Evolutionary conservation across 1,140 invertebrate species (phyloP), one percentile per base, ranked within the genome.

Genomic region (Drosophila jambulina): DNA sequence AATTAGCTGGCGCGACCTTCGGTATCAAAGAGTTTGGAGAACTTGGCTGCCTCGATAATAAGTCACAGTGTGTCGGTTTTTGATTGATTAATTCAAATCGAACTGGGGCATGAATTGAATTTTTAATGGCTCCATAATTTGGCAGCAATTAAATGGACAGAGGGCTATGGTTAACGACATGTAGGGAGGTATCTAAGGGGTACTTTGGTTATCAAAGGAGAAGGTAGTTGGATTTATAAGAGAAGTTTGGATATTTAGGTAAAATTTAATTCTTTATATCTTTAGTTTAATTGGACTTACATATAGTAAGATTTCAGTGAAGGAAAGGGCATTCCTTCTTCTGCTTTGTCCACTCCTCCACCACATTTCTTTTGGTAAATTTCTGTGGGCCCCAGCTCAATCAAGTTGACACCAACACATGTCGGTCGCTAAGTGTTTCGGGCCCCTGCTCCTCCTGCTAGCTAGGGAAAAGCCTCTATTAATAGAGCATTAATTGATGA

Each of bases 401-500:
- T 90, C 85, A 90, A 90, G 70, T 82, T 90, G 85, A 90, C 85
- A 90, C 72, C 79, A 85, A 90, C 81, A 90, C 68, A 82, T 90
- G 85, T 90, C 65, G 60, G 75, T 42, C 56, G 48, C 85, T 90
- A 88, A 88, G 85, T 88, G 84, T 90, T 88, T n/a, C n/a, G 75
- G 54, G 32, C 48, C 46, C 38, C 19, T 13, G 7, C 9, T 25
- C 51, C 36, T 36, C 17, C 23, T 17, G 46, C 8, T 29, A 17
- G 21, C 12, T 62, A 15, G 61, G 58, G 63, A 40, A 46, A 71
- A 57, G 74, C 78, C 78, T 72, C 85, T 90, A 88, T 88, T 91
- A 86, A 91, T 88, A 91, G 87, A 68, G 71, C 78, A 82, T 84
- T 91, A 91, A 91, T 91, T 91, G 88, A 91, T 91, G 88, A 87